Evolutionary conservation across 1,140 invertebrate species (phyloP), one percentile per base, ranked within the genome.

Genomic region (Aporrectodea caliginosa): DNA sequence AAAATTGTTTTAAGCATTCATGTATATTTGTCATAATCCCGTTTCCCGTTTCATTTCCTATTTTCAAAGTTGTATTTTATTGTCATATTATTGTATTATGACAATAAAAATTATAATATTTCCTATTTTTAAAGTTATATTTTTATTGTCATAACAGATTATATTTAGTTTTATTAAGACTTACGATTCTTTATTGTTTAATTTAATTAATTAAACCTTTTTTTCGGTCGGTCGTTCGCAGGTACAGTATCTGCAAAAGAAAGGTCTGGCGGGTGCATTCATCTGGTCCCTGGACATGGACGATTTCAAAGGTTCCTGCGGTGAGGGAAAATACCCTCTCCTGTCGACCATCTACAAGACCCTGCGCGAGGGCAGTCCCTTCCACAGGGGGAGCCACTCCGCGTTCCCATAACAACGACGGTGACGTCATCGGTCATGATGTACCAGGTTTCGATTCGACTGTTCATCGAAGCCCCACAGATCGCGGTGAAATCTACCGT

Each of bases 221-320:
- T n/a, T 58, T 58, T 58, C 43, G 31, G 70, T 12, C 27, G 6
- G 2, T 72, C n/a, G 72, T 80, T 81, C 81, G 35, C 82, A 87
- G 86, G 85, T 85, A 0, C 73, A 84, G n/a, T 84, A 85, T 73
- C 85, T 87, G 14, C 77, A 83, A 27, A 80, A 82, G 6, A 73
- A 82, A 16, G 81, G 82, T 31, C 73, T 87, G 35, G 86, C 80
- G 1, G 87, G 87, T n/a, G 85, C 84, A 1, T 93, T 94, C 80
- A 92, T 94, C 1, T 98, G 95, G 87, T 85, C 85, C 2, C 78
- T 87, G 1, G 87, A 87, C 77, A 84, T 86, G 81, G 93, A 93
- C 78, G 87, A 88, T 79, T 88, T 87, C 78, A 79, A 73, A 12
- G 85, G 85, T 27, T 77, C 72, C 72, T 84, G 83, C 76, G 82